Percentiles rank a stretch among this genome's conserved stretches.
Evolutionary conservation across 2,113 vertebrate genomes (phyloP).

Genomic region (Dolichallabes microphthalmus): DNA sequence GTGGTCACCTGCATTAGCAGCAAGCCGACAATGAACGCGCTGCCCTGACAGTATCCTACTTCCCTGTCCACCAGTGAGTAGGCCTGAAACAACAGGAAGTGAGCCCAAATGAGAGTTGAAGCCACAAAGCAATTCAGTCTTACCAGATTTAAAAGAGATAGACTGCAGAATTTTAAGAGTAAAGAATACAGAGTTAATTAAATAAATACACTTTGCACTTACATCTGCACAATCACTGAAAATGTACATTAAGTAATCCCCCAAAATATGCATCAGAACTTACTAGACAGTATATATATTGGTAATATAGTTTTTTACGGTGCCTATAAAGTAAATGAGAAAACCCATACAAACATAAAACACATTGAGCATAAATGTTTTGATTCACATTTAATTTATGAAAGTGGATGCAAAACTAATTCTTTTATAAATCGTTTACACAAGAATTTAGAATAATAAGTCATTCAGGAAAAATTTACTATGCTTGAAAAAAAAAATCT

Average conservation of each 20-base stretch:
- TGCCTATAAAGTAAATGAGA: background rate
- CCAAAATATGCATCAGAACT: background rate
- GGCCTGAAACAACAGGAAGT: slow-evolving; percentile 76
- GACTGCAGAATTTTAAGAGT: background rate
- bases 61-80: slow-evolving; percentile 98
- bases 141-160: background rate
- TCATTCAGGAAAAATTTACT: background rate
- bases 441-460: background rate
- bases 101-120: background rate
- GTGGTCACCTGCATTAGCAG: slow-evolving; percentile 93
- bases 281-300: background rate
- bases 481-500: background rate
- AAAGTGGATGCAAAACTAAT: background rate
- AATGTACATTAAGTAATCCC: background rate
- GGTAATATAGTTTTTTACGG: background rate
- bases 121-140: background rate
- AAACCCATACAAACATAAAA: background rate
- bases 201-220: too few relatives aligned
- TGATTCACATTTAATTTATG: background rate
- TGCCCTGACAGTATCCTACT: slow-evolving; percentile 98
- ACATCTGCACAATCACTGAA: background rate
- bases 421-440: background rate
- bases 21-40: slow-evolving; percentile 96
- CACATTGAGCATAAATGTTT: background rate
- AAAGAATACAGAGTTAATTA: slow-evolving; percentile 18